Evolutionary conservation across 2,888 invertebrate genomes (phyloP), one percentile per base, ranked within the genome.

Genomic region (Octodonta nipae): DNA sequence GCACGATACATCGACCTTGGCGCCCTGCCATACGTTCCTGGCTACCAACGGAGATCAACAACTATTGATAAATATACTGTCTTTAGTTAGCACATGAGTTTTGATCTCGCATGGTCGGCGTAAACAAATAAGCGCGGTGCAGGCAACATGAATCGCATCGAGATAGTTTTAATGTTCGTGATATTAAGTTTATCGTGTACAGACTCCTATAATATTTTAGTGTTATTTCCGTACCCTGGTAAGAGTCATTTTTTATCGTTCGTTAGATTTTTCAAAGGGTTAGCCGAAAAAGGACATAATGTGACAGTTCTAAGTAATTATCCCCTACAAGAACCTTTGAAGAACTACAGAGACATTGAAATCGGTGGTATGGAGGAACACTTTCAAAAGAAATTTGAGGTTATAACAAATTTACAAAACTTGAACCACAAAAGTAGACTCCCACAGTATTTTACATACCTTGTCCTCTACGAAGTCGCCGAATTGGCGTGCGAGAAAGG

Each of bases 221-320:
- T 69, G 11, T 55, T 78, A 38, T 76, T 78, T 49, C 73, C 74
- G 0, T 76, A 78, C 47, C 63, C 68, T 7, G 78, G 78, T 2
- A 75, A 71, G 46, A 82, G 82, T 36, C 82, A 82, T 52, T 78
- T 78, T 45, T 62, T 71, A 13, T 72, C 75, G 15, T 77, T 73
- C 47, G 65, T 65, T 45, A 69, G 75, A 0, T 61, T 76, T 29
- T 51, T 81, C 30, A 65, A 63, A 28, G 74, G 69, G 44, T 52
- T 82, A 30, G 72, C 70, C 0, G 60, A 53, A 15, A 66, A 69
- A 34, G 80, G 78, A 1, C 78, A 83, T 46, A 66, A 74, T 37
- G 55, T 82, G 1, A 78, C 78, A 0, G 73, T 79, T 4, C 65
- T 82, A 25, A 75, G 78, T 5, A 70, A 75, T 49, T 78, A 73